These are phyloP conservation scores for Sinotaia quadrata DNA, from an alignment of 2,888 invertebrate species.

Conservation along the genomic window DNA sequence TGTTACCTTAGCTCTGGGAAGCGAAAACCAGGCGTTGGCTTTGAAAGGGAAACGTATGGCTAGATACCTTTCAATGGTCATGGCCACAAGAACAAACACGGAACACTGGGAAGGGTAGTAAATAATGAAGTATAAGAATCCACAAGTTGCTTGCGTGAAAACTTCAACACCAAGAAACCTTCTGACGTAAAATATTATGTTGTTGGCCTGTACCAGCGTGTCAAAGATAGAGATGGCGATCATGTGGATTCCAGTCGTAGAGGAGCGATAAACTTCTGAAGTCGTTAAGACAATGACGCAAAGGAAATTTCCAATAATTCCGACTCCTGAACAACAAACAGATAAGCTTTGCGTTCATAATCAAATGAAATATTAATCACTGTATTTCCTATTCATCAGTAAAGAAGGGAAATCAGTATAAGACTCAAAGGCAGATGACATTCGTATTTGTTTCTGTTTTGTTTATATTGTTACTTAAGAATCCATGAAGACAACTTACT, in stretches of 20 bases:
- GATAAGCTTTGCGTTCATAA: too few relatives aligned
- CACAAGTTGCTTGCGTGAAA: conserved; percentile 25
- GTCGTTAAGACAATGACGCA: conserved; percentile 27
- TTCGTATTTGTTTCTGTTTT: too few relatives aligned
- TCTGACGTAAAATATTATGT: conserved; percentile 29
- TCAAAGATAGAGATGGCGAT: conserved; percentile 29
- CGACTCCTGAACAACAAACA: conserved; percentile 8
- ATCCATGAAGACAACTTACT: too few relatives aligned
- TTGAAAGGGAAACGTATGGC: conserved; percentile 30
- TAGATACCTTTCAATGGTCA: conserved; percentile 36
- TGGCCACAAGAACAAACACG: conserved; percentile 30
- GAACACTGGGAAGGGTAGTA: conserved; percentile 32
- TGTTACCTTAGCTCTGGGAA: conserved; percentile 3
- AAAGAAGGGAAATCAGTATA: too few relatives aligned
- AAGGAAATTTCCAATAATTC: conserved; percentile 31
- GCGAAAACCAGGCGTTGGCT: conserved; percentile 20
- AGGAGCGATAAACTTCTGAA: conserved; percentile 10
- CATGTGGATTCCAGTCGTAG: conserved; percentile 35
- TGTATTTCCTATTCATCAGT: too few relatives aligned
- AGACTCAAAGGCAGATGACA: too few relatives aligned
- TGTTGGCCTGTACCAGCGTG: conserved; percentile 29
- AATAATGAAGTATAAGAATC: conserved; percentile 26
- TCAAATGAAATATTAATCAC: too few relatives aligned
- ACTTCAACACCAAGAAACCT: conserved; percentile 35
- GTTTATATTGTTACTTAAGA: too few relatives aligned